These are phyloP conservation scores for Spilosoma lubricipeda DNA, from an alignment of 2,888 invertebrate genomes.

Conservation along the genomic window DNA sequence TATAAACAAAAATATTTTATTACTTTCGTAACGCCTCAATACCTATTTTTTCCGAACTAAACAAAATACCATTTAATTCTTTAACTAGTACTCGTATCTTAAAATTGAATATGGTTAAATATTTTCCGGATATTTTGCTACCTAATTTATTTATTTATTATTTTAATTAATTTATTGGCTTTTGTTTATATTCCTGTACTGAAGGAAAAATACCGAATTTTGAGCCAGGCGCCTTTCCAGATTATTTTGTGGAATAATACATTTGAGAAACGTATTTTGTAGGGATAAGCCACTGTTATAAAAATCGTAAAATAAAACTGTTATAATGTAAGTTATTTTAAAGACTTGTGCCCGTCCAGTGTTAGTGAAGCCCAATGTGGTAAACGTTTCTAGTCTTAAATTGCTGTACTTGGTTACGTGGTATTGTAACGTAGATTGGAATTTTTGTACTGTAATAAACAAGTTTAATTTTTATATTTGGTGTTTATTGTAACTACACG, in stretches of 20 bases:
- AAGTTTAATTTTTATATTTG: conserved; percentile 51
- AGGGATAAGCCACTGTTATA: conserved; percentile 10
- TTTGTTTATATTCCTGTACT: too few species aligned
- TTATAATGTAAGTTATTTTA: conserved; percentile 9
- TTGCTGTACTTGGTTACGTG: conserved; percentile 54
- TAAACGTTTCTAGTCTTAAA: conserved; percentile 45
- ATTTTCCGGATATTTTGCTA: too few species aligned
- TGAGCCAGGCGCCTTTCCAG: neutral
- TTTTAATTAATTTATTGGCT: too few species aligned
- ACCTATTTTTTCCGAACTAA: too few species aligned
- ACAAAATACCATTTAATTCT: too few species aligned
- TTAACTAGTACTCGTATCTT: too few species aligned
- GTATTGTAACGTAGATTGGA: conserved; percentile 47
- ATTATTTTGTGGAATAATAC: neutral
- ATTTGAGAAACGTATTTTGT: conserved; percentile 15
- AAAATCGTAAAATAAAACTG: conserved; percentile 15
- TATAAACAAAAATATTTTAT: too few species aligned
- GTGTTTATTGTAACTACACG: too few species aligned
- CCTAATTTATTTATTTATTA: too few species aligned
- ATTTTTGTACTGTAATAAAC: conserved; percentile 73
- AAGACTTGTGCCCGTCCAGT: conserved; percentile 23
- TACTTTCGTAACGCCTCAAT: too few species aligned
- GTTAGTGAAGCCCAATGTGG: conserved; percentile 24
- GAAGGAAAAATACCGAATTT: too few species aligned
- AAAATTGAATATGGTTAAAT: too few species aligned